Evolutionary conservation across 53 echinoderm and acorn worm genomes (phyloP).

Genomic region (Echinometra lucunter): DNA sequence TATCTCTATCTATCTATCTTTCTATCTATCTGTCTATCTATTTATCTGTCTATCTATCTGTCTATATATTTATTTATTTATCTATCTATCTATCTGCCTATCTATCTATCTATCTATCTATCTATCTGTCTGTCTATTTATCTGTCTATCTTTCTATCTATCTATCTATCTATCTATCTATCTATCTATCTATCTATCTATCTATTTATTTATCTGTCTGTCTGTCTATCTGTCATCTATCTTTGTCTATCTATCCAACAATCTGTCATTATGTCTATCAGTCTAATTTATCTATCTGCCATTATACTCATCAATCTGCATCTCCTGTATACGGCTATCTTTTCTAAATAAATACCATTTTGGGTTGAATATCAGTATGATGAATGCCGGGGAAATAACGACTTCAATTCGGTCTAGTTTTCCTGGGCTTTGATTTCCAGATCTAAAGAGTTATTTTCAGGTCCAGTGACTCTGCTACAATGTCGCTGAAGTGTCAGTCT

Average conservation of each 20-base stretch:
- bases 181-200: not conserved
- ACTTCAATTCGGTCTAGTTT: not conserved
- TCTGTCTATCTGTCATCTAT: not conserved
- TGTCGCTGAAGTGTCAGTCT: not conserved
- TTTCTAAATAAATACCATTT: not conserved
- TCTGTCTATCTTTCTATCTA: not conserved
- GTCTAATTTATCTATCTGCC: not conserved
- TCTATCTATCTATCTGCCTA: not conserved
- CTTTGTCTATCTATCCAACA: not conserved
- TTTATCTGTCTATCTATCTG: not conserved
- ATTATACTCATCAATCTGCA: not conserved
- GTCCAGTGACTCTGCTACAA: slow-evolving; percentile 30
- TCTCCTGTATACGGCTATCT: not conserved
- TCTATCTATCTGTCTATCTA: too few relatives aligned
- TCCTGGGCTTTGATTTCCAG: slow-evolving; percentile 11
- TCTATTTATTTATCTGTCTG: not conserved
- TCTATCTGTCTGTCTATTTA: too few relatives aligned
- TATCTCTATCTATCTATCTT: too few relatives aligned
- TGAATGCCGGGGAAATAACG: not conserved
- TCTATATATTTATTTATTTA: not conserved
- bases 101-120: not conserved
- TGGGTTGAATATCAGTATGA: not conserved
- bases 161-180: not conserved
- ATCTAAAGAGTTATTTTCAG: slow-evolving; percentile 26
- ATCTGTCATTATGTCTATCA: not conserved